phyloP scores from a whole-genome alignment of 37 sponge, comb jelly and placozoan species.

The Halichondria panicea region DNA sequence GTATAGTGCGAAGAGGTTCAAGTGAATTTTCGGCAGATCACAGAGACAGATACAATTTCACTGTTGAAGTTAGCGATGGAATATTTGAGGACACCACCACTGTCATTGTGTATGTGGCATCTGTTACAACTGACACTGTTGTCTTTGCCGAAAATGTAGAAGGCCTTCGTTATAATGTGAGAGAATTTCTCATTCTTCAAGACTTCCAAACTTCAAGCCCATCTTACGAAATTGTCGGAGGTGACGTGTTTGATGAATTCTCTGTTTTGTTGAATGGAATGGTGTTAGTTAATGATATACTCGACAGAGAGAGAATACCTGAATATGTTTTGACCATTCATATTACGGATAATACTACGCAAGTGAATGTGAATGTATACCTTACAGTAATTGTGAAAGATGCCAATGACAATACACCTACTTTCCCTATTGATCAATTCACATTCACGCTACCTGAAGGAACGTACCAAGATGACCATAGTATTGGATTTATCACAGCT shows the following conservation, averaged over 20 bases:
- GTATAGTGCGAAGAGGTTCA: constrained; percentile 3
- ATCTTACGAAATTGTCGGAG: constrained; percentile 26
- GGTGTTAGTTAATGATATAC: constrained; percentile 3
- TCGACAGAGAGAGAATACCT: constrained; percentile 43
- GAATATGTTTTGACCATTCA: constrained; percentile 29
- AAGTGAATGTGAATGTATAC: constrained; percentile 15
- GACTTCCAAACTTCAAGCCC: constrained; percentile 21
- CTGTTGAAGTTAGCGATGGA: constrained; percentile 42
- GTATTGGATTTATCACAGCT: constrained; percentile 23
- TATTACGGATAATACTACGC: constrained; percentile 18
- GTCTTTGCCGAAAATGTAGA: constrained; percentile 12
- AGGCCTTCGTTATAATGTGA: not conserved
- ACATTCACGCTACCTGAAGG: constrained; percentile 41
- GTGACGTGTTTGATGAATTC: constrained; percentile 28
- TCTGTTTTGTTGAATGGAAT: constrained; percentile 6
- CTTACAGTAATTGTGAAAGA: constrained; percentile 39
- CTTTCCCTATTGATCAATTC: constrained; percentile 34
- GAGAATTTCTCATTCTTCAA: constrained; percentile 13
- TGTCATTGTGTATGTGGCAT: constrained; percentile 34
- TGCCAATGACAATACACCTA: constrained; percentile 63
- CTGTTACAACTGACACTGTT: constrained; percentile 14
- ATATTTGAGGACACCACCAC: constrained; percentile 5
- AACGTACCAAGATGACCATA: not conserved
- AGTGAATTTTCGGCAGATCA: constrained; percentile 1
- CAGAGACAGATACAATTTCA: constrained; percentile 31